phyloP scores from a whole-genome alignment of 2,113 vertebrate species.

The Hipposideros armiger region DNA sequence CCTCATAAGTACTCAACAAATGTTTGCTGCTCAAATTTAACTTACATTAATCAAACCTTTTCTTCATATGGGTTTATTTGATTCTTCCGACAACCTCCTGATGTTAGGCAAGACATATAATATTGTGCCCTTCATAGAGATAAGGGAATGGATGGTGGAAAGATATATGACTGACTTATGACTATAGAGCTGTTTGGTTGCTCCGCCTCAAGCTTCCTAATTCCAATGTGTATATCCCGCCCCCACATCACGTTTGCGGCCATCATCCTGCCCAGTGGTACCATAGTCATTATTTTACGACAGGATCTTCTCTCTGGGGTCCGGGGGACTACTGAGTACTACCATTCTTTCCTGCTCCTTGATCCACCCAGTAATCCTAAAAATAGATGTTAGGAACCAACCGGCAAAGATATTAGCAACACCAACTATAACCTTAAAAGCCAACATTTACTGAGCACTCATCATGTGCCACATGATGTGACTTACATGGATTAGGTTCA shows the following conservation, averaged over 20 bases:
- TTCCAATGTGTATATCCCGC: not conserved
- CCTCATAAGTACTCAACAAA: not conserved
- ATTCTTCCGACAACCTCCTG: not conserved
- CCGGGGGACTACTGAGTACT: not conserved
- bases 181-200: not conserved
- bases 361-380: not conserved
- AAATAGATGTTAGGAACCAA: not conserved
- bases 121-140: not conserved
- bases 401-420: not conserved
- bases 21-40: not conserved
- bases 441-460: not conserved
- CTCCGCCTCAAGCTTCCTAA: not conserved
- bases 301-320: not conserved
- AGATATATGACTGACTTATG: not conserved
- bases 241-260: too few species aligned
- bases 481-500: not conserved
- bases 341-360: not conserved
- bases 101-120: not conserved
- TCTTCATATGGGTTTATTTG: not conserved
- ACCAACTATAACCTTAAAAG: not conserved
- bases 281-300: not conserved
- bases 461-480: not conserved
- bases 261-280: not conserved
- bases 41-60: not conserved
- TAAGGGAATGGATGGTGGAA: not conserved